Evolutionary conservation across 2,888 invertebrate species (phyloP), one percentile per base, ranked within the genome.

Genomic region (Synanthedon tipuliformis): DNA sequence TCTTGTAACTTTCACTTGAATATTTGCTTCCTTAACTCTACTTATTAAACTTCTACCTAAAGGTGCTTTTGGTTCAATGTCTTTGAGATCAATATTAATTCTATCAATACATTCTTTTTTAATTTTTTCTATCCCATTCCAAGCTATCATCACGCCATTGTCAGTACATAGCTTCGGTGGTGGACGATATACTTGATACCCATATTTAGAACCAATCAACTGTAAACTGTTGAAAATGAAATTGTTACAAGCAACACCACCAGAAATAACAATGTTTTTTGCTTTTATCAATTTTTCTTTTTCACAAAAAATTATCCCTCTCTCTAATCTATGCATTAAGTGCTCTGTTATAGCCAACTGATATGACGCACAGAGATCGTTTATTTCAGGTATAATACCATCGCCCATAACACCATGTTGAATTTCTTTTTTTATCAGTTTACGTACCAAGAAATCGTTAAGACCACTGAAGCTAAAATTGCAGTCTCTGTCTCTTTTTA

Each of bases 111-210:
- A 64, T 15, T 89, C 73, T 23, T 73, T 75, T 53, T 68, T 78
- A 63, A 91, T 89, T 76, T 91, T 93, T 81, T 98, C 98, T 52
- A 97, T 87, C 8, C 96, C 98, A 89, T 98, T 98, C 98, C 99
- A 99, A 15, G 99, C 99, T 65, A 99, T 95, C 99, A 99, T 99
- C 40, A 97, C 90, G 7, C 99, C 99, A 89, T 99, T 99, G 76
- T 99, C 99, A 0, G 97, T 97, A 74, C 99, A 99, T 10, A 97
- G 89, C 68, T 90, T 89, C 18, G 93, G 91, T 3, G 96, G 94
- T 12, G 98, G 97, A 54, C 94, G 90, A 54, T 90, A 86, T 4
- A 95, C 83, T 66, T 84, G 85, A 65, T 91, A 95, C 1, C 89
- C 90, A 65, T 89, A 88, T 61, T 90, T 88, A 13, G 87, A 68